Evolutionary conservation across 2,113 vertebrate species (phyloP), one percentile per base, ranked within the genome.

Genomic region (Lethenteron reissneri): DNA sequence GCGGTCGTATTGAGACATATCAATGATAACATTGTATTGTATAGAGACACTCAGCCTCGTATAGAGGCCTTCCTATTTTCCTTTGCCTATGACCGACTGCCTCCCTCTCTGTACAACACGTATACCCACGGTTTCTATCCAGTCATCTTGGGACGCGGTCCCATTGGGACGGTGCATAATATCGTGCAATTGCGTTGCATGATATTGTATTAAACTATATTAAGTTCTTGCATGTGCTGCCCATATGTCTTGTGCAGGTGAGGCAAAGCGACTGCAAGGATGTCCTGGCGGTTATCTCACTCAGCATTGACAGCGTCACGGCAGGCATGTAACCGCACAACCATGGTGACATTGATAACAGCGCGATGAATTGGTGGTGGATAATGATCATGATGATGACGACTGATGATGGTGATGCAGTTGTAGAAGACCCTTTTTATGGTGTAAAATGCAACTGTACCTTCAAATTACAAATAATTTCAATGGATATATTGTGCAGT

Each of bases 221-320:
- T 70, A 73, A 19, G 58, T 70, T 68, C 8, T 78, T 74, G 57
- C 7, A 68, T 11, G 25, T 75, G 1, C 4, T 76, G 73, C 76
- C 4, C 82, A 78, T 81, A 85, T 19, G 19, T 5, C 70, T 11
- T 73, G 11, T 78, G 12, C 74, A 85, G 94, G 83, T 90, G 77
- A 88, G 89, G 75, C 85, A 85, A 77, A 78, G 80, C 9, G 81
- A 81, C 2, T 92, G 88, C 80, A 88, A 95, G 73, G 90, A 90
- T 70, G 88, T 89, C 72, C 80, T 99, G 79, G 80, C 88, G 76
- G 86, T 95, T 76, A 99, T 99, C 80, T 88, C 87, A 75, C 83
- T 95, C 80, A 91, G 92, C 76, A 97, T 97, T 78, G 85, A 78
- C 78, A 87, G 84, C 70, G 92, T 96, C 25, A 90, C 87, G 76